These are phyloP conservation scores for Enchytraeus crypticus DNA, from an alignment of 2,888 invertebrate genomes.

Conservation along the genomic window DNA sequence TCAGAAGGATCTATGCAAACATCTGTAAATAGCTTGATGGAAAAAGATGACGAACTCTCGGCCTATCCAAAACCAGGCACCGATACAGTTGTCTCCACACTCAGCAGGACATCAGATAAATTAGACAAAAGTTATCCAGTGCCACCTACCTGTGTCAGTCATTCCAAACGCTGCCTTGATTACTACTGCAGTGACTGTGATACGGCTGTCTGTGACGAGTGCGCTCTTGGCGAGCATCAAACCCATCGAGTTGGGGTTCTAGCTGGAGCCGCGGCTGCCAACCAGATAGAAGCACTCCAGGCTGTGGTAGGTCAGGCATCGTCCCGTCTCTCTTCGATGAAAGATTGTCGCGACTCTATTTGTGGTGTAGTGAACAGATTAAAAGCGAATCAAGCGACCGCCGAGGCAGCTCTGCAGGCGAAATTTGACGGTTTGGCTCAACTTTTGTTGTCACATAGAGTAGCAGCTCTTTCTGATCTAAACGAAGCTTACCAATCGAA, in stretches of 20 bases:
- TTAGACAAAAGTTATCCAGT: too few relatives aligned
- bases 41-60: too few relatives aligned
- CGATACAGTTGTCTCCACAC: too few relatives aligned
- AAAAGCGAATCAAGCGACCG: conserved; percentile 25
- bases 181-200: conserved; percentile 53
- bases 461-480: too few relatives aligned
- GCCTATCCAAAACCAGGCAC: too few relatives aligned
- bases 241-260: conserved; percentile 49
- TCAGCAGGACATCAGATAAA: too few relatives aligned
- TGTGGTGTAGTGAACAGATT: conserved; percentile 35
- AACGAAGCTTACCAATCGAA: too few relatives aligned
- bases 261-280: conserved; percentile 49
- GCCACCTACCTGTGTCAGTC: conserved; percentile 45
- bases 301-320: conserved; percentile 40
- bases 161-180: conserved; percentile 42
- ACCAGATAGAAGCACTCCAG: conserved; percentile 42
- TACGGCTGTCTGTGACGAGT: conserved; percentile 51
- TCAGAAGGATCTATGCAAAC: too few relatives aligned
- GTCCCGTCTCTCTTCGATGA: conserved; percentile 41
- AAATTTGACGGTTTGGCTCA: too few relatives aligned
- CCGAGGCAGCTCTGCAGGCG: conserved; percentile 38
- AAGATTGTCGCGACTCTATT: conserved; percentile 40
- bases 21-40: too few relatives aligned
- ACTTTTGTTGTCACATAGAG: too few relatives aligned
- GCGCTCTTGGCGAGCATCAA: conserved; percentile 50